Evolutionary conservation across 2,113 vertebrate species (phyloP), one percentile per base, ranked within the genome.

Genomic region (Rhodinocichla rosea): DNA sequence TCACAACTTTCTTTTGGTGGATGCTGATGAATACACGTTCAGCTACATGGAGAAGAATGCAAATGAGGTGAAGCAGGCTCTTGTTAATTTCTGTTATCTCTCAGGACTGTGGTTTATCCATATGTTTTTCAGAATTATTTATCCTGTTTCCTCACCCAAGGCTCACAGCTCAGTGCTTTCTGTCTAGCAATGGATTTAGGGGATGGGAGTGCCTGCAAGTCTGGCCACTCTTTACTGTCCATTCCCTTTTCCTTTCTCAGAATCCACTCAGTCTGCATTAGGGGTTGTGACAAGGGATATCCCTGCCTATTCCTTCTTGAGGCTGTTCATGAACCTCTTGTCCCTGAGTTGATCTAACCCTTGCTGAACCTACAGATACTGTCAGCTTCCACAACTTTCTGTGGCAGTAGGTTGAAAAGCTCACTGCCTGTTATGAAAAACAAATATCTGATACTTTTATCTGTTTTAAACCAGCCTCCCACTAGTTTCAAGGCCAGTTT

Each of bases 11-110:
- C 87, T 96, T 83, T 93, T 99, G 83, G 94, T 99, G 74, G 98
- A 98, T 91, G 98, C 99, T 22, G 99, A 99, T 91, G 98, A 99
- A 57, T 99, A 99, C 95, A 98, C 98, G 2, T 97, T 99, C 73
- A 98, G 86, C 69, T 99, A 99, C 95, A 99, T 99, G 99, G 99
- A 99, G 96, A 97, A 96, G 69, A 98, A 99, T 96, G 87, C 97
- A 65, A 96, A 99, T 87, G 98, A 98, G 98, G 99, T 99, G 90
- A 92, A 88, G 67, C 80, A 74, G 55, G 40, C 83, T 97, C 67
- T 60, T 90, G 10, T 69, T 92, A 47, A 77, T 91, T 95, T 83
- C 28, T 80, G 1, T 91, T 60, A 18, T 70, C 52, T 90, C 81
- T 81, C 76, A 81, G 44, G 45, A 40, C 53, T 85, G 57, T 94